Evolutionary conservation across 2,888 invertebrate genomes (phyloP).

Genomic region (Cristatella mucedo): DNA sequence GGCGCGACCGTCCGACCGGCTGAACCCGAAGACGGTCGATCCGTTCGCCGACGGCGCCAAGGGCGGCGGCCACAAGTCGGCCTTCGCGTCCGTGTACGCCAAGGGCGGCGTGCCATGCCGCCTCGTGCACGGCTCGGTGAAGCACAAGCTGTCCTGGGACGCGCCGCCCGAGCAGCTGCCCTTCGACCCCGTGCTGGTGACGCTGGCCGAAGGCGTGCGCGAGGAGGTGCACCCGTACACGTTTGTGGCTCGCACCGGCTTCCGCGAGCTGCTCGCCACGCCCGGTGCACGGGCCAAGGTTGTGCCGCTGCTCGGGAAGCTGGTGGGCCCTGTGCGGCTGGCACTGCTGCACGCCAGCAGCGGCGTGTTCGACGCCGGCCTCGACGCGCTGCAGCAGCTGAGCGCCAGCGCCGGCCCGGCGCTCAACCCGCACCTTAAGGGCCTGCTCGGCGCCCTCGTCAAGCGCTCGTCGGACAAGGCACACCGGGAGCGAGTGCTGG

Average conservation of each 20-base stretch:
- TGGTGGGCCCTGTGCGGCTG: constrained; percentile 24
- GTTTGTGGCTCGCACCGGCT: constrained; percentile 32
- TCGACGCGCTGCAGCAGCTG: constrained; percentile 25
- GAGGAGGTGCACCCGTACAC: constrained; percentile 35
- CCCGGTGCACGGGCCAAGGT: constrained; percentile 21
- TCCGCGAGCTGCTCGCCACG: constrained; percentile 28
- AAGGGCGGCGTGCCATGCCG: constrained; percentile 36
- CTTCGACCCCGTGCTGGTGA: constrained; percentile 33
- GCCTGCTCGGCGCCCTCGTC: constrained; percentile 25
- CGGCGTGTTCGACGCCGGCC: constrained; percentile 25
- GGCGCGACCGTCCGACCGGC: constrained; percentile 22
- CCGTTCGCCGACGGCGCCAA: constrained; percentile 26
- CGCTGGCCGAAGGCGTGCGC: constrained; percentile 33
- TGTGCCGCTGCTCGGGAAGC: constrained; percentile 25
- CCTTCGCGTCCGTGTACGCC: constrained; percentile 33
- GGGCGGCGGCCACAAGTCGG: constrained; percentile 21
- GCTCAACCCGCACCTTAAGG: constrained; percentile 31
- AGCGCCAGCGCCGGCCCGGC: constrained; percentile 29
- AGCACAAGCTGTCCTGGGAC: constrained; percentile 32
- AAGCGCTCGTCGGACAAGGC: constrained; percentile 30
- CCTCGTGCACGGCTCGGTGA: constrained; percentile 34
- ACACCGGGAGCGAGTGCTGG: constrained; percentile 25
- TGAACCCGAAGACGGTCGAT: constrained; percentile 34
- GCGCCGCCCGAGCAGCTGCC: constrained; percentile 26
- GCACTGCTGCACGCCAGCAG: constrained; percentile 21